phyloP scores from a whole-genome alignment of 2,888 invertebrate genomes.

The Monochamus alternatus region DNA sequence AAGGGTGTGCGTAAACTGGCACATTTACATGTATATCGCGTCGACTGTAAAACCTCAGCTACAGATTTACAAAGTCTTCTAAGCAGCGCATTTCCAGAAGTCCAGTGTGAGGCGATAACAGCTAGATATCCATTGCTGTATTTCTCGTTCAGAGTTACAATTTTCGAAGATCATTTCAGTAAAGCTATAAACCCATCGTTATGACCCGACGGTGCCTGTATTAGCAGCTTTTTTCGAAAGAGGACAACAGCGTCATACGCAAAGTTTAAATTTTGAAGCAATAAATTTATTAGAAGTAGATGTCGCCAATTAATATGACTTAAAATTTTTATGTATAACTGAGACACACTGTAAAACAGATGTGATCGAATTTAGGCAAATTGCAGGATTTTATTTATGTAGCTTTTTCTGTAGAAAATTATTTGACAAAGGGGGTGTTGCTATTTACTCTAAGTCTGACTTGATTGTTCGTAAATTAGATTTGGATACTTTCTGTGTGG shows the following conservation, averaged over 20 bases:
- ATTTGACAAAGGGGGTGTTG: slow-evolving; percentile 24
- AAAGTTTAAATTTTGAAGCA: not conserved
- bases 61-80: too few species aligned
- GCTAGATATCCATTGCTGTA: slow-evolving; percentile 17
- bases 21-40: too few species aligned
- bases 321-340: slow-evolving; percentile 13
- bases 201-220: slow-evolving; percentile 20
- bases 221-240: slow-evolving; percentile 30
- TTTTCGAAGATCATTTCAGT: slow-evolving; percentile 20
- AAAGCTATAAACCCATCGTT: slow-evolving; percentile 18
- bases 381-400: slow-evolving; percentile 11
- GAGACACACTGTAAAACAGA: slow-evolving; percentile 17
- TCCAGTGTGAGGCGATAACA: not conserved
- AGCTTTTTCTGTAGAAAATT: slow-evolving; percentile 30
- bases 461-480: slow-evolving; percentile 2
- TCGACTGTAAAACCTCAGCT: too few species aligned
- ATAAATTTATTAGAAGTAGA: not conserved
- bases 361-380: slow-evolving; percentile 16
- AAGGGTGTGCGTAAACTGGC: too few species aligned
- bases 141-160: slow-evolving; percentile 18
- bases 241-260: not conserved
- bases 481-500: slow-evolving; percentile 22
- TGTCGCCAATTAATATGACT: not conserved
- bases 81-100: too few species aligned
- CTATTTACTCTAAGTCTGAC: slow-evolving; percentile 15